A percentile compares a stretch with the other conserved stretches of the same genome.
Conservation (phyloP, 2,888 invertebrate genomes). For the Andrena minutula region DNA sequence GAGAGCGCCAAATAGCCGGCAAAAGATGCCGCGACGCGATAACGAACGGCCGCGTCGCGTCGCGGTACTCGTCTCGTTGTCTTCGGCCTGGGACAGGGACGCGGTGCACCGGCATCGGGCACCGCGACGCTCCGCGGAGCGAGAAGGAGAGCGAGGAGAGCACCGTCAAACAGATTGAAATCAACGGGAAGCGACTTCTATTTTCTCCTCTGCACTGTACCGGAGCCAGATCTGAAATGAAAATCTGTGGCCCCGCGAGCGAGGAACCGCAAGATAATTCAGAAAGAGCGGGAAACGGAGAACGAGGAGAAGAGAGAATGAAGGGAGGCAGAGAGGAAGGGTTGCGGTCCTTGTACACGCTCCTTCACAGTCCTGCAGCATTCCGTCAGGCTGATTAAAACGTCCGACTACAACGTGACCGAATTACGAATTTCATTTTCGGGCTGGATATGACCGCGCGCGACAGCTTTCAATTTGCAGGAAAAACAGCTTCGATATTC, state of each 20-base stretch:
- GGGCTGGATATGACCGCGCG: neutral
- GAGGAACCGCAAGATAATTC: conserved; percentile 71
- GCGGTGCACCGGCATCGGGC: conserved; percentile 45
- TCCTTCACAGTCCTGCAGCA: conserved; percentile 33
- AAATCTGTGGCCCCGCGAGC: conserved; percentile 77
- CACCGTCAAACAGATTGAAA: conserved; percentile 79
- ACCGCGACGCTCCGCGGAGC: conserved; percentile 33
- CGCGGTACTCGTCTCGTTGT: conserved; percentile 72
- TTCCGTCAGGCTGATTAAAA: conserved; percentile 66
- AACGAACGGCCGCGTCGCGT: conserved; percentile 67
- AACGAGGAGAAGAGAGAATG: conserved; percentile 5
- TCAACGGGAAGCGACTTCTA: conserved; percentile 72
- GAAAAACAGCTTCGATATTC: conserved; percentile 26
- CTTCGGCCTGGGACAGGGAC: conserved; percentile 53
- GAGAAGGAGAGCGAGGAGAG: conserved; percentile 62
- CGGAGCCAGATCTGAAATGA: conserved; percentile 80
- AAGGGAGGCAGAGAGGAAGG: conserved; percentile 1
- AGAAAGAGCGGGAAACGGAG: conserved; percentile 33
- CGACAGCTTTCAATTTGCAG: conserved; percentile 25
- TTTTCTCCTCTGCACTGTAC: conserved; percentile 68
- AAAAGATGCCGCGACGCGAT: conserved; percentile 71
- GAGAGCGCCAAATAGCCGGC: conserved; percentile 24
- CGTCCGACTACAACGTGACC: conserved; percentile 38
- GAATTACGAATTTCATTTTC: conserved; percentile 48
- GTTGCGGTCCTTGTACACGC: conserved; percentile 11